Evolutionary conservation across 2,797 vertebrate species (phyloP).

Genomic region (Micrastur ruficollis): DNA sequence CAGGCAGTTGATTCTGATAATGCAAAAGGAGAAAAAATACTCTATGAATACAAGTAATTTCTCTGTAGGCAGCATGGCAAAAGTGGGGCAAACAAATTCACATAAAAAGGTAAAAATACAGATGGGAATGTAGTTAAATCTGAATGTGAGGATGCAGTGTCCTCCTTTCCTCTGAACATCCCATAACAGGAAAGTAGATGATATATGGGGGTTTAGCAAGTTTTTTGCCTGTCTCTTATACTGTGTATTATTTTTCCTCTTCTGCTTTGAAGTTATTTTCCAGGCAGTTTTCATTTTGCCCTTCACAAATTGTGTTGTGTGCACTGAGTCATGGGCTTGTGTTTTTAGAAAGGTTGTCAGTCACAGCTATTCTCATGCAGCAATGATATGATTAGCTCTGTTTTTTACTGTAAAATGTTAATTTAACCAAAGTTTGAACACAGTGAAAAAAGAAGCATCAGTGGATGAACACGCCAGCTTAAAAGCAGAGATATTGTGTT

Average conservation of each 20-base stretch:
- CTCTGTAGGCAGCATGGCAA: neutral
- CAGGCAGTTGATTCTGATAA: neutral
- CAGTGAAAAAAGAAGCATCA: neutral
- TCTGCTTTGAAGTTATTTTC: neutral
- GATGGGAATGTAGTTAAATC: neutral
- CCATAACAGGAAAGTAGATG: neutral
- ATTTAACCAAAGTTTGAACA: slow-evolving; percentile 34
- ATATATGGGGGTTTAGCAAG: neutral
- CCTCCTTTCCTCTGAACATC: neutral
- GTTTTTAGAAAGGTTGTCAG: slow-evolving; percentile 33
- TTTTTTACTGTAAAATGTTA: slow-evolving; percentile 15
- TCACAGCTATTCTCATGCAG: slow-evolving; percentile 27
- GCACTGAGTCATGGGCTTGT: slow-evolving; percentile 30
- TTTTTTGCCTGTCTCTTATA: neutral
- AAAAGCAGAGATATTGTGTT: neutral
- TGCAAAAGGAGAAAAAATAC: neutral
- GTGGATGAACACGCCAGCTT: neutral
- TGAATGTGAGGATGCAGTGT: neutral
- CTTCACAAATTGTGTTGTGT: neutral
- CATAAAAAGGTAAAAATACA: neutral
- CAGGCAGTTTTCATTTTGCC: slow-evolving; percentile 14
- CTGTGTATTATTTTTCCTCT: neutral
- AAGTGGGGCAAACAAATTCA: neutral
- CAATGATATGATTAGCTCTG: neutral
- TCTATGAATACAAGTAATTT: neutral